These are phyloP conservation scores for Strix aluco DNA, from an alignment of 2,113 vertebrate species.

Conservation along the genomic window DNA sequence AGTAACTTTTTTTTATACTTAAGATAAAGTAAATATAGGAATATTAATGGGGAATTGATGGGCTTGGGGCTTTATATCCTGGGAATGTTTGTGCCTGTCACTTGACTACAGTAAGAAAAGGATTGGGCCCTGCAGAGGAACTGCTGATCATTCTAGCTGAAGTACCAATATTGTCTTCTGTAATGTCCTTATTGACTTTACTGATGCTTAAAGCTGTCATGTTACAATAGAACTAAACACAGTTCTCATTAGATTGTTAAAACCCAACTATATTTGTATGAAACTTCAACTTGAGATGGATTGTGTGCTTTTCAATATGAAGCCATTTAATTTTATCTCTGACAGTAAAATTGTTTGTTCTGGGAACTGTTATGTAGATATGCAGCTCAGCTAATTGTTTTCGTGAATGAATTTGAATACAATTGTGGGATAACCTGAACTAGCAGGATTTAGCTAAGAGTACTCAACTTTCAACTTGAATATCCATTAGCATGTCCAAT, in stretches of 20 bases:
- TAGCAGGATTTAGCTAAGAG: background rate
- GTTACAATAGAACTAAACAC: background rate
- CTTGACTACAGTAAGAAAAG: background rate
- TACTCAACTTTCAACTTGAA: background rate
- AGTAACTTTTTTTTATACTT: background rate
- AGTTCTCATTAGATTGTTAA: background rate
- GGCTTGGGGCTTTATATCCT: background rate
- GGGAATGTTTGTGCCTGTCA: background rate
- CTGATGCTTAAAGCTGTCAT: background rate
- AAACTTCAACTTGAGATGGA: background rate
- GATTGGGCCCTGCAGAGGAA: background rate
- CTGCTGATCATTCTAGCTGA: background rate
- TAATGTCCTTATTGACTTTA: background rate
- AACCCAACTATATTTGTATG: background rate
- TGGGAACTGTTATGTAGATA: background rate
- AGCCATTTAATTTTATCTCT: background rate
- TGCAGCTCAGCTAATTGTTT: background rate
- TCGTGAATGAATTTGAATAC: background rate
- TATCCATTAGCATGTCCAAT: background rate
- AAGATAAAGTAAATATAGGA: background rate
- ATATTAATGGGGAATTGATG: background rate
- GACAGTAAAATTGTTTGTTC: background rate
- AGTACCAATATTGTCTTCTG: background rate
- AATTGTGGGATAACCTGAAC: background rate
- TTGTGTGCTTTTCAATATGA: background rate